Evolutionary conservation across 1,140 invertebrate genomes (phyloP).

Genomic region (Dinoponera quadriceps): DNA sequence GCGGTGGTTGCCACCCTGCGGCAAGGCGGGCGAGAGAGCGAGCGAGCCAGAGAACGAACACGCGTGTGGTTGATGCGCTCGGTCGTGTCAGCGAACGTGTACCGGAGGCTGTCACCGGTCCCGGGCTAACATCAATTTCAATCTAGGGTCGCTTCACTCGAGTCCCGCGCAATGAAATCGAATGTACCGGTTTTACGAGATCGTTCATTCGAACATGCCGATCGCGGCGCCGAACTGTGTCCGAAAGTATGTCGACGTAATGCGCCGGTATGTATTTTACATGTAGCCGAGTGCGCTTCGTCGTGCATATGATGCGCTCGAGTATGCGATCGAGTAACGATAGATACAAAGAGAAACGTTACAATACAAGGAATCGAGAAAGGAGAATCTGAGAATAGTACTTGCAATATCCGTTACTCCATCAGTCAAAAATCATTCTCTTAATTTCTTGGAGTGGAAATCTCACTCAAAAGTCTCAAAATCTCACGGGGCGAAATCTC

Average conservation of each 20-base stretch:
- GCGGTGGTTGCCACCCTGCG: constrained; percentile 15
- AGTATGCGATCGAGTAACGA: neutral
- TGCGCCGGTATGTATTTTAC: neutral
- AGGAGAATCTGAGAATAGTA: too few relatives aligned
- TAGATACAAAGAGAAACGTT: too few relatives aligned
- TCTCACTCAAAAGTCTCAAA: too few relatives aligned
- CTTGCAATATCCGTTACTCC: too few relatives aligned
- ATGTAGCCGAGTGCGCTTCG: neutral
- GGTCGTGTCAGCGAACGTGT: constrained; percentile 38
- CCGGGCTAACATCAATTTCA: constrained; percentile 56
- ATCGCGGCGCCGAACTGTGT: neutral
- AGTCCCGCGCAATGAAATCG: constrained; percentile 44
- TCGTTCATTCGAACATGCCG: constrained; percentile 1
- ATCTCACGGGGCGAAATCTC: too few relatives aligned
- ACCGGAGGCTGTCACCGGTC: constrained; percentile 33
- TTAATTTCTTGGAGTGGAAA: too few relatives aligned
- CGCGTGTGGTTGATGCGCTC: neutral
- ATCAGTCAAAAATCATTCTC: too few relatives aligned
- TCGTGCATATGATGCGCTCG: neutral
- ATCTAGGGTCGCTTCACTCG: constrained; percentile 49
- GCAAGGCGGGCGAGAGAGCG: neutral
- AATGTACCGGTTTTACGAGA: constrained; percentile 59
- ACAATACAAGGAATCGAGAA: too few relatives aligned
- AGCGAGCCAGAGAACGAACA: neutral
- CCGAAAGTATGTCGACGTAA: neutral